Base-by-base conservation (phyloP, 2,888 invertebrate genomes). In the Amblyjoppa proteus region DNA sequence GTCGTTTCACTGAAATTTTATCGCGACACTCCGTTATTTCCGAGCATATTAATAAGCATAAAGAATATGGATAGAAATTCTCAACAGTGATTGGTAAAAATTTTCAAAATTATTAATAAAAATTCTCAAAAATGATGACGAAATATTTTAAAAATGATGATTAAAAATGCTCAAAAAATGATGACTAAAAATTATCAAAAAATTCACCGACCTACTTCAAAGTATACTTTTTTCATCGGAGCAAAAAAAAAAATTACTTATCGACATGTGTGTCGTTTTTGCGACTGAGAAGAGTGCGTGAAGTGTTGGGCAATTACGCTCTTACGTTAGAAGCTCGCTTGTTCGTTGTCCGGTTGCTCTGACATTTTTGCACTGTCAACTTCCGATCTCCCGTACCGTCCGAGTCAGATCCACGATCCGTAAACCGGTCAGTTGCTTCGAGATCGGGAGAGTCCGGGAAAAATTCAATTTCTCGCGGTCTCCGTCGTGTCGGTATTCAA, bases 341-440 rank as follows among this genome's bases (percentile, higher is more conserved):
- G 31, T n/a, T 64, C 2, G 34, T 13, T 34, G n/a, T 34, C 16
- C 16, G 34, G 31, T 64, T 16, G n/a, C 31, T 64, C 64, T 11
- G n/a, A 64, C 13, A 34, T 64, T 31, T 31, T 34, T 31, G n/a
- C 64, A 31, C 31, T 34, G 34, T 64, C 34, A 31, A 58, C 58
- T 31, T 31, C 31, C 25, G 61, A 61, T 61, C 61, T 28, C 25
- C 28, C 11, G 34, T 51, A 66, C 31, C 51, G 34, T 76, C 34
- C 49, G 64, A 49, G n/a, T 76, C 53, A n/a, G 31, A 49, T 64
- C 64, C 49, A 20, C 31, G 25, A 34, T 51, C 16, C 34, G n/a
- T 25, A 76, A 76, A 76, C 76, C 76, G 66, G 76, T 66, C 66
- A 66, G 74, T 45, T 74, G 45, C 58, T 41, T 9, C 28, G 11